Conservation (phyloP, 2,113 vertebrate genomes). For the Catharus fuscescens region DNA sequence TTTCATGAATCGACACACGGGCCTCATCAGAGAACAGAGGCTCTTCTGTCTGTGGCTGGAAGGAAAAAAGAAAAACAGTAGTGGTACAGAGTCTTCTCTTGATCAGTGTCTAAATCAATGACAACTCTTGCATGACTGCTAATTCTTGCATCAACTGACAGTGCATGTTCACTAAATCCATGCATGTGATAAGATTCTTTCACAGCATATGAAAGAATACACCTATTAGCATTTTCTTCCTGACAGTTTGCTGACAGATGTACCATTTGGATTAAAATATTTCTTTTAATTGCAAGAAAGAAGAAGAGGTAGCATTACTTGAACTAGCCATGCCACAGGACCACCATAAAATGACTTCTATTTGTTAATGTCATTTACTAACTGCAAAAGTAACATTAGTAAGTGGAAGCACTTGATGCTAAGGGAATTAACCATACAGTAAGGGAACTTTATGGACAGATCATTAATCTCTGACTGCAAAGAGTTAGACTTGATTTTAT, state of each 20-base stretch:
- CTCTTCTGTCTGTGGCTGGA: background rate
- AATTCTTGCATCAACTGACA: conserved; percentile 26
- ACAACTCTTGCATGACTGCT: conserved; percentile 23
- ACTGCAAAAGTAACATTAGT: conserved; percentile 37
- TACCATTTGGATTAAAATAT: conserved; percentile 32
- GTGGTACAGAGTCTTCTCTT: conserved; percentile 22
- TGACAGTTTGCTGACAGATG: conserved; percentile 33
- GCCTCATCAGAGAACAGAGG: conserved; percentile 6
- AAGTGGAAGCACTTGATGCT: conserved; percentile 47
- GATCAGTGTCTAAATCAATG: conserved; percentile 34
- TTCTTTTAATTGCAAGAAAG: conserved; percentile 4
- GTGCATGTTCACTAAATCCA: background rate
- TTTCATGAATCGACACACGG: conserved; percentile 10
- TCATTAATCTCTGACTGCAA: conserved; percentile 50
- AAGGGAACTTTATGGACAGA: conserved; percentile 48
- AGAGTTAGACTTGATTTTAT: conserved; percentile 34
- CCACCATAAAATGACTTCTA: background rate
- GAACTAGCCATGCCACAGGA: background rate
- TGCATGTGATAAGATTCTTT: background rate
- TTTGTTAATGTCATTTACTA: conserved; percentile 45
- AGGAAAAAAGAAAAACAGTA: conserved; percentile 4
- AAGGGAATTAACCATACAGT: conserved; percentile 28
- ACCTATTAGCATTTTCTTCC: conserved; percentile 31
- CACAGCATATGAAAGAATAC: conserved; percentile 1
- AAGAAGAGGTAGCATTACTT: background rate